Conservation (phyloP, 2,113 vertebrate genomes). For the Odocoileus hemionus region DNA sequence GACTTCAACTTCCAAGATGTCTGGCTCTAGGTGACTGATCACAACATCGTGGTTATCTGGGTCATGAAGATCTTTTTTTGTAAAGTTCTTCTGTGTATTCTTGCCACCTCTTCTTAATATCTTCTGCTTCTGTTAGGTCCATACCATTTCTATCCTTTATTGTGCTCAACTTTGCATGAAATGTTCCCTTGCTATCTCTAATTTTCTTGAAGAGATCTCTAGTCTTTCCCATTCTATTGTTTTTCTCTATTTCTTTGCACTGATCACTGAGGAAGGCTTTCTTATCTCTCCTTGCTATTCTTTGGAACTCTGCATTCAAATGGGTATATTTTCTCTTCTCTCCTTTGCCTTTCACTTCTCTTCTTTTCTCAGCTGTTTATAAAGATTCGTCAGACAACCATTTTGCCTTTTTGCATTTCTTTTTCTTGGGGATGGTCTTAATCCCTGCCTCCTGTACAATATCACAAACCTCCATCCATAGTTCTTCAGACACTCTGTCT, state of each 20-base stretch:
- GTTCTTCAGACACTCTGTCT: neutral
- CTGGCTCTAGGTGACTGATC: neutral
- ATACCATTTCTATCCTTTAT: neutral
- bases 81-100: neutral
- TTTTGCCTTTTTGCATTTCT: neutral
- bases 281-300: neutral
- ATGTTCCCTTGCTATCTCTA: neutral
- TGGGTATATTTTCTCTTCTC: neutral
- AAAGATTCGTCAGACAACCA: neutral
- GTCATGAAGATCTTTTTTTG: neutral
- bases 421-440: neutral
- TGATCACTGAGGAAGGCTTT: neutral
- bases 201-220: neutral
- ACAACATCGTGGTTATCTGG: neutral
- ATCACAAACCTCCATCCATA: neutral
- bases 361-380: neutral
- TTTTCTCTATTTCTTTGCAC: neutral
- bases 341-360: neutral
- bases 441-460: neutral
- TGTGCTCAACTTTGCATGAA: neutral
- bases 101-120: neutral
- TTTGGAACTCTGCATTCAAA: neutral
- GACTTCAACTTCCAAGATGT: neutral
- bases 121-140: neutral
- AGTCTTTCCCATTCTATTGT: neutral